Conservation (phyloP, 2,113 vertebrate species). For the Pao palembangensis region DNA sequence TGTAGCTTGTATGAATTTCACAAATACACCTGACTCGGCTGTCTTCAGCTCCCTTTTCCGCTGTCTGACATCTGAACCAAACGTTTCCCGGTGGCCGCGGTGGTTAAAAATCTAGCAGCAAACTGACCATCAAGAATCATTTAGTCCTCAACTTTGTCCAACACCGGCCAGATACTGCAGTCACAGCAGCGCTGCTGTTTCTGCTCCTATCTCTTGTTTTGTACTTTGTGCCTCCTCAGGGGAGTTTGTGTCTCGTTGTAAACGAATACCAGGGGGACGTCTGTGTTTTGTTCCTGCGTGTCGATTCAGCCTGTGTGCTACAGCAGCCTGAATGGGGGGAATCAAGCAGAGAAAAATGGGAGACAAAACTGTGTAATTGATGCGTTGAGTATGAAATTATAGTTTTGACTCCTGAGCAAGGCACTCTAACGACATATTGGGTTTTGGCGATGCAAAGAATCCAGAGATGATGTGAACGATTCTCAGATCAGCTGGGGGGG, state of each 20-base stretch:
- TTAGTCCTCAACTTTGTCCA: background rate
- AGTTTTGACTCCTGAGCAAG: conserved; percentile 28
- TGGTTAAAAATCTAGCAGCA: background rate
- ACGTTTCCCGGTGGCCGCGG: background rate
- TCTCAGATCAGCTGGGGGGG: background rate
- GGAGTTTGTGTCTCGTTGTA: conserved; percentile 55
- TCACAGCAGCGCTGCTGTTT: conserved; percentile 14
- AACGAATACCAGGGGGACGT: conserved; percentile 53
- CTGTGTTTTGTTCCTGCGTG: conserved; percentile 52
- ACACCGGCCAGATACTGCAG: conserved; percentile 2
- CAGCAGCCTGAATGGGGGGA: conserved; percentile 27
- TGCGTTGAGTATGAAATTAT: conserved; percentile 27
- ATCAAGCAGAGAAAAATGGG: conserved; percentile 31
- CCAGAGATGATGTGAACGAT: background rate
- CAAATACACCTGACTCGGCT: too few species aligned
- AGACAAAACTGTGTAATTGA: conserved; percentile 31
- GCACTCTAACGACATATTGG: conserved; percentile 37
- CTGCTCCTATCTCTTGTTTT: conserved; percentile 63
- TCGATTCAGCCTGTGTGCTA: conserved; percentile 18
- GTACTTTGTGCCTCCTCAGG: conserved; percentile 50
- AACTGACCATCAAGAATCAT: conserved; percentile 14
- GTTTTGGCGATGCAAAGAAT: background rate
- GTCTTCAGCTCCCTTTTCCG: too few species aligned
- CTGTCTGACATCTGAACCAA: background rate
- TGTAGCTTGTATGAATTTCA: background rate